Evolutionary conservation across 37 sponge, comb jelly and placozoan genomes (phyloP), one percentile per base, ranked within the genome.

Genomic region (Diacarnus erythraeanus): DNA sequence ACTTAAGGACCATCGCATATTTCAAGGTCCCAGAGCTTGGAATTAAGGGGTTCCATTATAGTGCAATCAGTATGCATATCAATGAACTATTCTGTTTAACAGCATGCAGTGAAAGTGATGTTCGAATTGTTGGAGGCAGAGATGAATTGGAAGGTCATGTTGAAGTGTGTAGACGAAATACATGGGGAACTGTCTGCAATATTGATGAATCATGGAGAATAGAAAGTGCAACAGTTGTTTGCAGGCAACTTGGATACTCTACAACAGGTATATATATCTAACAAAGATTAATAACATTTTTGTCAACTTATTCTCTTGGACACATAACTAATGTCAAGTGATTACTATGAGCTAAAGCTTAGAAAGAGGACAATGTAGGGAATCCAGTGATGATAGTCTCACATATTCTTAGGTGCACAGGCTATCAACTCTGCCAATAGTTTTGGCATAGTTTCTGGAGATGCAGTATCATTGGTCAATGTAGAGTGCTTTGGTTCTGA

Each of bases 191-290:
- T 41, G 47, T 83, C 41, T 83, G 83, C 64, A 75, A 81, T 47
- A 47, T 6, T 6, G 12, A 23, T 43, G 37, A n/a, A 20, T n/a
- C 23, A 12, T 83, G 83, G 83, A n/a, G 36, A 2, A 61, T 27
- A 37, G 67, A 18, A 34, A 75, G 74, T 64, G 83, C 76, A 2
- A 47, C 64, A 3, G 83, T 83, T 4, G 65, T 44, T 5, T 83
- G 83, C 57, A 43, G 54, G 42, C 83, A 83, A 36, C 68, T 74
- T 2, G 83, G 83, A 35, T 83, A 47, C 75, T 83, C 83, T 12
- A 9, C 25, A 12, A 43, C 42, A 59, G 75, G 83, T 83, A 74
- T 31, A 38, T n/a, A n/a, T n/a, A n/a, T n/a, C n/a, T n/a, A n/a
- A n/a, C n/a, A n/a, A n/a, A n/a, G n/a, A n/a, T n/a, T n/a, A n/a